Evolutionary conservation across 2,888 invertebrate genomes (phyloP).

Genomic region (Teleiodes luculella): DNA sequence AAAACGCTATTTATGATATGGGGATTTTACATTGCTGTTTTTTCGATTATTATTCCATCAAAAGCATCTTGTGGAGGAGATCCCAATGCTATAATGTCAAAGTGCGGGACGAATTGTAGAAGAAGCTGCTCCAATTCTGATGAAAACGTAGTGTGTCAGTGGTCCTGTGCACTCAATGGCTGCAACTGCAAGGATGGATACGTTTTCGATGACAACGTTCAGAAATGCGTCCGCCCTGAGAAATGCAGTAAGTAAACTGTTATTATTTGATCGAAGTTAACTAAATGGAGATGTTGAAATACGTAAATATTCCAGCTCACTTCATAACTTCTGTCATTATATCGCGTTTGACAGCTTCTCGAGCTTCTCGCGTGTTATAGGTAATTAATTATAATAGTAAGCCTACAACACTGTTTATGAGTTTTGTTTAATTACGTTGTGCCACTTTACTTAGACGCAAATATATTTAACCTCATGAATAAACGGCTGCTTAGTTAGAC

Average conservation of each 20-base stretch:
- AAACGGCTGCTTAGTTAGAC: too few relatives aligned
- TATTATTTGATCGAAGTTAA: too few relatives aligned
- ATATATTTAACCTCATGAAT: too few relatives aligned
- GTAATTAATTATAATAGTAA: too few relatives aligned
- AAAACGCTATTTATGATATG: not conserved
- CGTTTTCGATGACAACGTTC: constrained; percentile 25
- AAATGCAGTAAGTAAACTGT: constrained; percentile 39
- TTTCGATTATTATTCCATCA: not conserved
- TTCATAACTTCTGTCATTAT: too few relatives aligned
- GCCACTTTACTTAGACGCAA: too few relatives aligned
- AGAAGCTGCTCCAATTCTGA: constrained; percentile 28
- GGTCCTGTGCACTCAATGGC: constrained; percentile 21
- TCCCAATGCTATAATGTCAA: constrained; percentile 29
- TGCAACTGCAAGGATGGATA: constrained; percentile 34
- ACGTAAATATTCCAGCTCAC: too few relatives aligned
- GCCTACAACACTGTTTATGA: too few relatives aligned
- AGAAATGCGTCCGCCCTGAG: not conserved
- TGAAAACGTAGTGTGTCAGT: constrained; percentile 13
- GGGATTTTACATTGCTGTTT: not conserved
- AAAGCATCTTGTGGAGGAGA: constrained; percentile 30
- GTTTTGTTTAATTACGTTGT: too few relatives aligned
- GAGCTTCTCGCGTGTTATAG: too few relatives aligned
- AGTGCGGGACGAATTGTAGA: constrained; percentile 34
- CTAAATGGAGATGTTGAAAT: too few relatives aligned
- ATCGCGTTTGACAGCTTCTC: too few relatives aligned